Conservation (phyloP, 2,113 vertebrate genomes). For the Thunnus maccoyii region DNA sequence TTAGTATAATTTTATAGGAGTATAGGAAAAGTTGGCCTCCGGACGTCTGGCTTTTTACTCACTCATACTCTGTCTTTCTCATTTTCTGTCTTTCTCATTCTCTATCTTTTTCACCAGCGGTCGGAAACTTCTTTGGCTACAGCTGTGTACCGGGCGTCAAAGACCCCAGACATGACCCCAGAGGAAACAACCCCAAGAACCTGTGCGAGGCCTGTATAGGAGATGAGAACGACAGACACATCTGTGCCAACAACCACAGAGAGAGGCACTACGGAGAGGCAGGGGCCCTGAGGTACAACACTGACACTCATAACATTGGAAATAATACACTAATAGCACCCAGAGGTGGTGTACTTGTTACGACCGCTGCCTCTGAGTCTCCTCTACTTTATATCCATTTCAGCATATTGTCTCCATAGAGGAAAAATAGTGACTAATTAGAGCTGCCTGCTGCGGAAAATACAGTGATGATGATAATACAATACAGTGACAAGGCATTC, state of each 20-base stretch:
- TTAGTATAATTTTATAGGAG: too few relatives aligned
- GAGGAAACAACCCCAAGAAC: constrained; percentile 87
- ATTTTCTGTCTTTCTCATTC: not conserved
- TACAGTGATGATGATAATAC: not conserved
- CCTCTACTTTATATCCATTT: not conserved
- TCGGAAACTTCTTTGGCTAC: constrained; percentile 88
- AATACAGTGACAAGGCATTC: not conserved
- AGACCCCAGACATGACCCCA: constrained; percentile 84
- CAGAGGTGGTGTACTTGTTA: constrained; percentile 9
- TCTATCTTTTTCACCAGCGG: constrained; percentile 64
- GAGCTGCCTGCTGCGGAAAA: constrained; percentile 5
- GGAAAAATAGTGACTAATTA: constrained; percentile 8
- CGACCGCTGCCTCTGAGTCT: not conserved
- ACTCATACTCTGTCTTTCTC: not conserved
- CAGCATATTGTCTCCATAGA: constrained; percentile 4
- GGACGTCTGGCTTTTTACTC: not conserved
- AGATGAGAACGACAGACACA: constrained; percentile 86
- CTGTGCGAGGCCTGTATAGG: constrained; percentile 88
- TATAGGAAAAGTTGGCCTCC: too few relatives aligned
- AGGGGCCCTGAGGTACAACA: constrained; percentile 84
- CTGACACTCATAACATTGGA: constrained; percentile 2
- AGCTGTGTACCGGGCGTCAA: constrained; percentile 87
- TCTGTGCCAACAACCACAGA: constrained; percentile 83
- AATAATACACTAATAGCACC: constrained; percentile 20
- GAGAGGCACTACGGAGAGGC: constrained; percentile 87